phyloP scores from a whole-genome alignment of 2,113 vertebrate species.

The Casuarius casuarius region DNA sequence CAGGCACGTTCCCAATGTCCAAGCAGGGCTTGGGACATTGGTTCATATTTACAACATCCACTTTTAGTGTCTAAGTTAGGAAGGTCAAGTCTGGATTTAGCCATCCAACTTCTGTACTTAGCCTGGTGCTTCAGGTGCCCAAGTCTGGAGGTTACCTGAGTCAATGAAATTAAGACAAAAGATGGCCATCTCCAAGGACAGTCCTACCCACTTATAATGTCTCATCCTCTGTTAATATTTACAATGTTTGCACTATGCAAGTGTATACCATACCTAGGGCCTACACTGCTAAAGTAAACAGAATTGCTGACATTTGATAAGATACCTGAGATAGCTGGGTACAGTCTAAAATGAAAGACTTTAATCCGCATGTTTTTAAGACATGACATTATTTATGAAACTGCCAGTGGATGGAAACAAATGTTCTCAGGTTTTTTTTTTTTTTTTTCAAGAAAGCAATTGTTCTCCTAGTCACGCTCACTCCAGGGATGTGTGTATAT shows the following conservation, averaged over 20 bases:
- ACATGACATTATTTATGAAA: background rate
- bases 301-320: background rate
- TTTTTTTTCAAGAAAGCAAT: conserved; percentile 4
- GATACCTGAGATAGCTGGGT: background rate
- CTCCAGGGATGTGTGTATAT: background rate
- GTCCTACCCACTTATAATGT: accelerated
- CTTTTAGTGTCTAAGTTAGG: background rate
- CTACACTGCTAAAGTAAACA: background rate
- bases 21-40: background rate
- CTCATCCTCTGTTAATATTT: background rate
- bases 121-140: background rate
- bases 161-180: background rate
- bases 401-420: background rate
- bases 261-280: background rate
- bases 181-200: background rate
- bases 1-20: background rate
- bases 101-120: background rate
- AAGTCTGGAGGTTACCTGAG: background rate
- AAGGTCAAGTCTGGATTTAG: background rate
- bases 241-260: background rate
- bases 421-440: background rate
- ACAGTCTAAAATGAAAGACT: background rate
- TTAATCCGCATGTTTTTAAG: background rate
- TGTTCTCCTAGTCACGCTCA: conserved; percentile 3
- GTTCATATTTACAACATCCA: background rate